A percentile compares a stretch with the other conserved stretches of the same genome.
Evolutionary conservation across 2,797 vertebrate genomes (phyloP).

Genomic region (Oreochromis grahami): DNA sequence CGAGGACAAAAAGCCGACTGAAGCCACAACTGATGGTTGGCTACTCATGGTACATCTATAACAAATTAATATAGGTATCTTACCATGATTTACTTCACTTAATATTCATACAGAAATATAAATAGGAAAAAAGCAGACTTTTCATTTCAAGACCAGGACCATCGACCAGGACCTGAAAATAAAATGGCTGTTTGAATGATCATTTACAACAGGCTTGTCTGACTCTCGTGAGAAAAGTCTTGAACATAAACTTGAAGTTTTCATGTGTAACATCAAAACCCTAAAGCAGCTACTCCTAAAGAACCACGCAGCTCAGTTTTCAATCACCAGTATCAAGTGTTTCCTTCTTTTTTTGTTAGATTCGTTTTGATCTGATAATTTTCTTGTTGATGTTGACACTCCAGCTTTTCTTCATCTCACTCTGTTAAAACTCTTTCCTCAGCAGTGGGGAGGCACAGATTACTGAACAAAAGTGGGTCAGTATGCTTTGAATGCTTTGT

Average conservation of each 20-base stretch:
- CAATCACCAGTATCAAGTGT: neutral
- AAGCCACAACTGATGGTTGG: neutral
- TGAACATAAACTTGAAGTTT: neutral
- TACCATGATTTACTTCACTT: neutral
- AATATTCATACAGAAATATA: neutral
- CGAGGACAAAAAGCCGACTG: neutral
- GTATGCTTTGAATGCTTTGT: neutral
- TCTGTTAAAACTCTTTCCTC: neutral
- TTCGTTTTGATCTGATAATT: neutral
- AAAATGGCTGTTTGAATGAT: neutral
- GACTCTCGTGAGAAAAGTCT: neutral
- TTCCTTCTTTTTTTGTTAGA: neutral
- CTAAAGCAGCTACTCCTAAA: neutral
- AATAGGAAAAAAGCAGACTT: neutral
- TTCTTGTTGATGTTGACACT: neutral
- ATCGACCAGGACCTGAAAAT: neutral
- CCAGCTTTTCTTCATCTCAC: neutral
- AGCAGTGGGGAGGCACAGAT: neutral
- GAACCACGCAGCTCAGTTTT: neutral
- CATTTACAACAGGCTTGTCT: neutral
- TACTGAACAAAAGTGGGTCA: neutral
- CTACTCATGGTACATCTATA: neutral
- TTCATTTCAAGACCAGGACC: neutral
- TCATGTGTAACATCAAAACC: neutral
- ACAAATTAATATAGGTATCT: fast-evolving